A percentile compares a stretch with the other conserved stretches of the same genome.
These are phyloP conservation scores for Stomatorhinus walkeri DNA, from an alignment of 2,797 vertebrate genomes.

Conservation along the genomic window DNA sequence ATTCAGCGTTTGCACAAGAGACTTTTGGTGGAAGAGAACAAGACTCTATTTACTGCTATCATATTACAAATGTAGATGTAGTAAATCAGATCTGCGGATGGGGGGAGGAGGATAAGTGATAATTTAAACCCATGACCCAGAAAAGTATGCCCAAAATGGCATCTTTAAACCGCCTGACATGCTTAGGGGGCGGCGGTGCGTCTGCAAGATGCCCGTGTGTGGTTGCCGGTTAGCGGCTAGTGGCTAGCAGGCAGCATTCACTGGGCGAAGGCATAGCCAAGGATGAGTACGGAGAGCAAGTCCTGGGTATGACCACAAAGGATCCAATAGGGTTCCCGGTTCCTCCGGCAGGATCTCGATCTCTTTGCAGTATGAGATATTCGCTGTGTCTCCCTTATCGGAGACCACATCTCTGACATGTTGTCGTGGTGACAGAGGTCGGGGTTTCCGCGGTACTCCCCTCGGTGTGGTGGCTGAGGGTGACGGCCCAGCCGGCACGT, in stretches of 20 bases:
- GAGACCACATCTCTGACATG: slow-evolving; percentile 6
- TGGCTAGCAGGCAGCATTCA: slow-evolving; percentile 10
- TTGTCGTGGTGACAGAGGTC: slow-evolving; percentile 8
- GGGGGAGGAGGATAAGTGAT: slow-evolving; percentile 26
- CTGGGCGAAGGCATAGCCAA: background rate
- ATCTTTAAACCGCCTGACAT: slow-evolving; percentile 49
- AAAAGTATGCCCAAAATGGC: slow-evolving; percentile 43
- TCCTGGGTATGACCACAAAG: background rate
- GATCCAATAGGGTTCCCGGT: background rate
- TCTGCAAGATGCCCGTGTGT: slow-evolving; percentile 40
- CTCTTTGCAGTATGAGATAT: background rate
- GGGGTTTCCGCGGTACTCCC: background rate
- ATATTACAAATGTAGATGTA: slow-evolving; percentile 63
- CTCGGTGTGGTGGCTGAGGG: background rate
- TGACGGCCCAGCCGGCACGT: background rate
- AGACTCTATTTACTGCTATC: slow-evolving; percentile 54
- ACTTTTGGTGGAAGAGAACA: slow-evolving; percentile 45
- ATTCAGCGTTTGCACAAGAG: slow-evolving; percentile 47
- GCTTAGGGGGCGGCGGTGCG: slow-evolving; percentile 52
- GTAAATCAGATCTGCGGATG: slow-evolving; percentile 47
- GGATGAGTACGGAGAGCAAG: background rate
- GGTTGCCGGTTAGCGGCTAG: background rate
- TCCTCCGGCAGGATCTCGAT: slow-evolving; percentile 14
- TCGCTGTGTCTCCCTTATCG: slow-evolving; percentile 3
- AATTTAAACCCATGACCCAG: slow-evolving; percentile 50